Conservation (phyloP, 2,113 vertebrate species). For the Elephantulus edwardii region DNA sequence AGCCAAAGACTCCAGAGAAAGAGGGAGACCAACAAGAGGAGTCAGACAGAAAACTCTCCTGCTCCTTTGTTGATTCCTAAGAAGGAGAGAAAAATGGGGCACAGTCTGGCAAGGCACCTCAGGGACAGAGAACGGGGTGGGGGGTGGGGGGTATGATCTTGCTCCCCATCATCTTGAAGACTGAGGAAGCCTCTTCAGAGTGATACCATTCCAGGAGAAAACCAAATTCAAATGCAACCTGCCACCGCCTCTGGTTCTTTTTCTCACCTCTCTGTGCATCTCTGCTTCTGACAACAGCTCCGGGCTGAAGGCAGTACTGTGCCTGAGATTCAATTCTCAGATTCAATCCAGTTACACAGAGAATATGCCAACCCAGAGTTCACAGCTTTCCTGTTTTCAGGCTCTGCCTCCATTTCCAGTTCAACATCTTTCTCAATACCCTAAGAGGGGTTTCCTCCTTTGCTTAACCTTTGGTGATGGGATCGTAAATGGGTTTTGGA, state of each 20-base stretch:
- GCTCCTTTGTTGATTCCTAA: not conserved
- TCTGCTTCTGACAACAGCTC: not conserved
- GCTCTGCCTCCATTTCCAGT: too few species aligned
- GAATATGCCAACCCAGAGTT: not conserved
- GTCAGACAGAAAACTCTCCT: not conserved
- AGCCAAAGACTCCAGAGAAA: not conserved
- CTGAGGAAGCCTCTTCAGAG: not conserved
- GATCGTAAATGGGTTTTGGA: not conserved
- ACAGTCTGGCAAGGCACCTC: not conserved
- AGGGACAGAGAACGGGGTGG: not conserved
- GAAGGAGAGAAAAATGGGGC: not conserved
- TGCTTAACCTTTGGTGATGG: not conserved
- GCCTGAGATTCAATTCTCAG: too few species aligned
- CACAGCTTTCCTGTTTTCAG: not conserved
- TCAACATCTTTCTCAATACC: not conserved
- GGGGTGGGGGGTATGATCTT: not conserved
- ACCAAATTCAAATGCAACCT: not conserved
- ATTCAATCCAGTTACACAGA: too few species aligned
- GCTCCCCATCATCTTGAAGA: not conserved
- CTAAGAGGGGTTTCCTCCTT: not conserved
- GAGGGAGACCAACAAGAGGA: not conserved
- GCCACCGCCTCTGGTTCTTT: not conserved
- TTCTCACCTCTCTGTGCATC: not conserved
- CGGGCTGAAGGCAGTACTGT: fast-evolving
- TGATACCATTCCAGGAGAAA: slow-evolving; percentile 29